Evolutionary conservation across 2,888 invertebrate species (phyloP), one percentile per base, ranked within the genome.

Genomic region (Aspidiotus destructor): DNA sequence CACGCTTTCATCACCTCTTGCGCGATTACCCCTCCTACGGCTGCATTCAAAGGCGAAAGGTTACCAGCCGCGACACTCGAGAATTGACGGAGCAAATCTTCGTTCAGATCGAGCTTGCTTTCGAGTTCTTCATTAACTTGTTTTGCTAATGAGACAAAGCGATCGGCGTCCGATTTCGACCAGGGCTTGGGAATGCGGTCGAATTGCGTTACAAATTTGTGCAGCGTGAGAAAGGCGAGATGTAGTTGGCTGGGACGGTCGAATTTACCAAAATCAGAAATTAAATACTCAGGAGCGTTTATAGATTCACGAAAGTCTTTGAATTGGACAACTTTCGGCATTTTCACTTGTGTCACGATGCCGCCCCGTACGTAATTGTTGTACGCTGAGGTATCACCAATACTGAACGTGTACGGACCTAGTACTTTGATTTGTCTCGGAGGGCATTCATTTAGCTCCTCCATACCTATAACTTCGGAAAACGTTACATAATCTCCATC

Each of bases 1-100:
- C 93, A 94, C 0, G 95, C 96, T 80, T 99, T 99, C 88, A 99
- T 87, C n/a, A 90, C 95, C 80, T 99, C 99, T 79, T 99, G 99
- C 40, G 98, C 98, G 7, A 97, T 92, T 68, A 97, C 84, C 17
- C 99, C 98, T 62, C 99, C 99, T 74, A 98, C 88, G 0, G 91
- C 88, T 0, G 95, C 94, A 76, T 93, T 90, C 80, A 99, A 86
- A 0, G 98, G 96, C 76, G 88, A 89, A 44, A 92, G 78, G 75
- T 89, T 87, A 3, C 93, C 94, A 7, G 86, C 79, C 58, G 85
- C 85, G 13, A 86, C 82, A 79, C 91, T 90, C 41, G 92, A 84
- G 78, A 97, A 92, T 53, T 83, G 85, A 70, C 83, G 81, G 70
- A 92, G 74, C 13, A 93, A 75, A 52, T 85, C 82, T 44, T 79